These are phyloP conservation scores for Theonella swinhoei DNA, from an alignment of 37 sponge, comb jelly and placozoan species.

Conservation along the genomic window DNA sequence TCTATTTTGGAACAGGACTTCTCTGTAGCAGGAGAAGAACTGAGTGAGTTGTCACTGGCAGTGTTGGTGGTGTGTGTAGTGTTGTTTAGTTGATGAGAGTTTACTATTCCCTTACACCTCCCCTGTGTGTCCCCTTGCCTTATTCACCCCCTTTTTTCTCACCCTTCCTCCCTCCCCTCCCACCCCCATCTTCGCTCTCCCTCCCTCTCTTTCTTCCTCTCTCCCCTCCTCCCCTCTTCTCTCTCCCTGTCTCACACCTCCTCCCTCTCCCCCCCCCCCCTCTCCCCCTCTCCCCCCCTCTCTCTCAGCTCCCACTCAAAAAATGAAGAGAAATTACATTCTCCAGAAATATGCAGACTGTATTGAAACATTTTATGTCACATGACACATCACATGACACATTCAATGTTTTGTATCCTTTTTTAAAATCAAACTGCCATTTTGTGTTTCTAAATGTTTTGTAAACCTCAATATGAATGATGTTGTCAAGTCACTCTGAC, in stretches of 20 bases:
- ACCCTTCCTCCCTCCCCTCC: neutral
- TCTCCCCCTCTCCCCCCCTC: constrained; percentile 37
- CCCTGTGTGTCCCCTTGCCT: neutral
- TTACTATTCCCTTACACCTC: neutral
- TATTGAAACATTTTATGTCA: constrained; percentile 72
- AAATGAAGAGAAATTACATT: constrained; percentile 64
- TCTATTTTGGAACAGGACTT: constrained; percentile 79
- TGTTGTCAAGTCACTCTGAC: no score
- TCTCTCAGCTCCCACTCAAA: constrained; percentile 79
- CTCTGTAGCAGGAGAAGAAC: constrained; percentile 76
- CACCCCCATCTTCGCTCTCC: neutral
- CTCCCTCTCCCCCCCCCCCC: neutral
- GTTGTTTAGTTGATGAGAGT: neutral
- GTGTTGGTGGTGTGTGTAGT: neutral
- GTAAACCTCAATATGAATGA: no score
- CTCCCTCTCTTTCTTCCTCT: neutral
- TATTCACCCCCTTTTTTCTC: neutral
- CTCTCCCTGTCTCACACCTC: neutral
- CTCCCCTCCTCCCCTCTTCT: neutral
- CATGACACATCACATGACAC: no score
- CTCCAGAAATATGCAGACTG: constrained; percentile 67
- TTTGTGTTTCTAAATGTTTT: no score
- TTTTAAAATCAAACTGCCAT: no score
- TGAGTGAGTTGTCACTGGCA: constrained; percentile 55
- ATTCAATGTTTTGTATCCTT: no score